phyloP scores from a whole-genome alignment of 2,888 invertebrate species.

The Hydrotaea cyrtoneurina region DNA sequence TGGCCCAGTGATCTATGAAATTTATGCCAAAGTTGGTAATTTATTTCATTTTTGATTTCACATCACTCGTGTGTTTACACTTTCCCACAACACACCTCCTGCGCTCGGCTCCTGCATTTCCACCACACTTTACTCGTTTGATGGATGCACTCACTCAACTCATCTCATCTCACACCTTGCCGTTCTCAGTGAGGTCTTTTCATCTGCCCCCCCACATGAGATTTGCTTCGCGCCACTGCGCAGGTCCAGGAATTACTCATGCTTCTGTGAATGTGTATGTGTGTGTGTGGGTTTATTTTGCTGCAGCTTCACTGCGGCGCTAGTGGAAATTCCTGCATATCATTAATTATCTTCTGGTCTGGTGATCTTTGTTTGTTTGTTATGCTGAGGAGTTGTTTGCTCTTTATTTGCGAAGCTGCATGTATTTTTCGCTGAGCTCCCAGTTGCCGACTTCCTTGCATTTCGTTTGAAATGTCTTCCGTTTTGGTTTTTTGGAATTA shows the following conservation, averaged over 20 bases:
- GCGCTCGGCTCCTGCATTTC: background rate
- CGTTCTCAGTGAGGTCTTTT: background rate
- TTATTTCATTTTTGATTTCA: conserved; percentile 11
- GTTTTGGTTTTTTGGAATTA: background rate
- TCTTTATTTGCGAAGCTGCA: too few species aligned
- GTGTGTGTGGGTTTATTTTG: background rate
- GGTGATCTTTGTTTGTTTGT: conserved; percentile 37
- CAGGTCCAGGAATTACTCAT: conserved; percentile 15
- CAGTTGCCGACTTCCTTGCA: background rate
- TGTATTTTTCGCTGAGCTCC: conserved; percentile 12
- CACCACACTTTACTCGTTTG: conserved; percentile 3
- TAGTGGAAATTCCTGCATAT: conserved; percentile 18
- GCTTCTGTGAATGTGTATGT: background rate
- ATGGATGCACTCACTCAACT: background rate
- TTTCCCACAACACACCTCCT: background rate
- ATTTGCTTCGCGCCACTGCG: background rate
- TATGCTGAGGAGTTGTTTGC: conserved; percentile 22
- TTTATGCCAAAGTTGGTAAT: conserved; percentile 37
- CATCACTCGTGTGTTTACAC: conserved; percentile 12
- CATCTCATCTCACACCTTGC: background rate
- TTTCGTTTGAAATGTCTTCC: conserved; percentile 1
- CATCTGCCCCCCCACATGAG: background rate
- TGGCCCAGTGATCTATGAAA: conserved; percentile 38
- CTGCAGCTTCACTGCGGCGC: background rate
- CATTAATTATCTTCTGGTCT: conserved; percentile 40